phyloP scores from a whole-genome alignment of 2,113 vertebrate species.

The Coregonus clupeaformis region DNA sequence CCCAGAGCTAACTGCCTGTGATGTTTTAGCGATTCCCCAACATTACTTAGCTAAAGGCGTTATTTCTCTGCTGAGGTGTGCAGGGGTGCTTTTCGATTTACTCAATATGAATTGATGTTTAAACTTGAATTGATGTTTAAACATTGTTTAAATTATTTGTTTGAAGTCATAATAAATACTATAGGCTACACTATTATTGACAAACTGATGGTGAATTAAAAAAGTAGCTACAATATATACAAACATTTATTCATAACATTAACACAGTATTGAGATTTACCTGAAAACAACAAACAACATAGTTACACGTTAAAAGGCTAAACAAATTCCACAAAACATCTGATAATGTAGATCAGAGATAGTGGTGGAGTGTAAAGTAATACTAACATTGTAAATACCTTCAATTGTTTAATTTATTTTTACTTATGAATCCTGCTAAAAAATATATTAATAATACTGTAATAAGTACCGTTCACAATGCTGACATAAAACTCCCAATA shows the following conservation, averaged over 20 bases:
- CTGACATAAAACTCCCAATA: too few species aligned
- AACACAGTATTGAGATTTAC: slow-evolving; percentile 37
- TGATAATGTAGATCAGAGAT: too few species aligned
- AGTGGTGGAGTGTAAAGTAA: too few species aligned
- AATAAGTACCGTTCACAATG: too few species aligned
- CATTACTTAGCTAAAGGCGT: slow-evolving; percentile 1
- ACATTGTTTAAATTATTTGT: slow-evolving; percentile 11
- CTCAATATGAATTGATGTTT: slow-evolving; percentile 3
- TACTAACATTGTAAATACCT: too few species aligned
- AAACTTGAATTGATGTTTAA: not conserved
- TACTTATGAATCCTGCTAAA: too few species aligned
- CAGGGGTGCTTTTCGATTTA: not conserved
- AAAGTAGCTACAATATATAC: slow-evolving; percentile 8
- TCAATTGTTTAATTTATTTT: too few species aligned
- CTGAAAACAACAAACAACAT: not conserved
- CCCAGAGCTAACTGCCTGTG: not conserved
- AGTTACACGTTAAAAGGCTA: not conserved
- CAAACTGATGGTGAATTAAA: not conserved
- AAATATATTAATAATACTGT: too few species aligned
- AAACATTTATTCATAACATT: slow-evolving; percentile 23
- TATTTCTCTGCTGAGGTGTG: not conserved
- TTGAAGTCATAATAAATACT: slow-evolving; percentile 9
- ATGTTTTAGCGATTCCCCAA: not conserved
- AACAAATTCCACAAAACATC: not conserved
- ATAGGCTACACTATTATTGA: slow-evolving; percentile 11